These are phyloP conservation scores for Syndactyla subalaris DNA, from an alignment of 2,797 vertebrate species.

Conservation along the genomic window DNA sequence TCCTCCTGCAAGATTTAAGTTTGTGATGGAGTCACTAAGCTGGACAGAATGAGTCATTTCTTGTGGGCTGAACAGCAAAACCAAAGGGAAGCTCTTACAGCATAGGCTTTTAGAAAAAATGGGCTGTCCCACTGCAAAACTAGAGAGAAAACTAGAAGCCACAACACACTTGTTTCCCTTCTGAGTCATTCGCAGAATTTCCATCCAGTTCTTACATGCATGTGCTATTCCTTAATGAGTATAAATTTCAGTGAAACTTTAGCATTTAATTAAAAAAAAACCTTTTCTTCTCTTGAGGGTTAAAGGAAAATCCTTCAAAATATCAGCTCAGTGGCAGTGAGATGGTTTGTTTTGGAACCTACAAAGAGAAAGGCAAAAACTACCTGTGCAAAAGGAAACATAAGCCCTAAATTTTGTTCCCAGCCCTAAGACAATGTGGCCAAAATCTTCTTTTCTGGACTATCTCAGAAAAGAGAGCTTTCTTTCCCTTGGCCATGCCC, in stretches of 20 bases:
- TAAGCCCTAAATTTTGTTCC: neutral
- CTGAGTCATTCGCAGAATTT: neutral
- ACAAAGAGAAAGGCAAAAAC: neutral
- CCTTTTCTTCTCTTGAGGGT: neutral
- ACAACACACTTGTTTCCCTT: neutral
- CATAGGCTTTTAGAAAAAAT: fast-evolving
- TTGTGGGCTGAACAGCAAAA: neutral
- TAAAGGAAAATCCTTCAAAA: neutral
- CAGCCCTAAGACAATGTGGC: neutral
- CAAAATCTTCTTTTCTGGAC: neutral
- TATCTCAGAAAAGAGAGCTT: neutral
- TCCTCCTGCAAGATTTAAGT: neutral
- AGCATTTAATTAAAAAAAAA: neutral
- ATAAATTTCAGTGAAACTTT: neutral
- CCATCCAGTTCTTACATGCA: fast-evolving
- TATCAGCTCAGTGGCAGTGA: neutral
- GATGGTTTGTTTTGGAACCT: neutral
- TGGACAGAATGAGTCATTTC: neutral
- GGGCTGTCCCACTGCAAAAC: neutral
- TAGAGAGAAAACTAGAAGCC: neutral
- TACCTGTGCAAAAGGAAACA: neutral
- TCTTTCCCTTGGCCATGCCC: neutral
- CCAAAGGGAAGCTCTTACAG: neutral
- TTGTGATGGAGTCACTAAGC: neutral
- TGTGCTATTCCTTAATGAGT: neutral